Conservation (phyloP, 2,888 invertebrate genomes). For the Xestia ashworthii region DNA sequence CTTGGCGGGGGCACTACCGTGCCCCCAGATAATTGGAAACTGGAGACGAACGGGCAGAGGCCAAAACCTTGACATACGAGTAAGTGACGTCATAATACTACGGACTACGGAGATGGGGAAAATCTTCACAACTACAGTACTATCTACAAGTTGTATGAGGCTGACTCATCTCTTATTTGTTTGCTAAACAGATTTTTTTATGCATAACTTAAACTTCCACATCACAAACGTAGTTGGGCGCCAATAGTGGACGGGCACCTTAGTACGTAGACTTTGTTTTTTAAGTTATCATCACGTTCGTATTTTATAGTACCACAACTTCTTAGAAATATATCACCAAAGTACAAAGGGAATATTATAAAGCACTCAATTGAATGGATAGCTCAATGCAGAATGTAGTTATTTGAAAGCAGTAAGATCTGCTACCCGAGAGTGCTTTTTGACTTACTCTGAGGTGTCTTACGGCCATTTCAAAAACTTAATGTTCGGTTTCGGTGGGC, state of each 20-base stretch:
- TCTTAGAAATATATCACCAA: background rate
- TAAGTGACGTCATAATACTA: constrained; percentile 58
- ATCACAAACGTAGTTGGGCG: constrained; percentile 14
- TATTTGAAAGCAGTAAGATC: background rate
- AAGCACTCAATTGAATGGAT: constrained; percentile 1
- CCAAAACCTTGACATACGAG: constrained; percentile 42
- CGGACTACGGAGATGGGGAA: constrained; percentile 40
- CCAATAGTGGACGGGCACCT: background rate
- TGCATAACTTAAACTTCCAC: background rate
- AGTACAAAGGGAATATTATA: background rate
- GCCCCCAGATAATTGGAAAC: constrained; percentile 29
- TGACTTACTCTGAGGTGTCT: background rate
- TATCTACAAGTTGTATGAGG: constrained; percentile 33
- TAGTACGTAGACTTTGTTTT: no score
- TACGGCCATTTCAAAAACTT: no score
- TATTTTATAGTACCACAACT: background rate
- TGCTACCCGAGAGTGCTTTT: background rate
- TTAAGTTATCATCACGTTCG: background rate
- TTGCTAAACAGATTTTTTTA: constrained; percentile 9
- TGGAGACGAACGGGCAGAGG: constrained; percentile 32
- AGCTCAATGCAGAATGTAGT: background rate
- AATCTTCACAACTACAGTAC: constrained; percentile 34
- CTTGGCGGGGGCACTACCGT: no score
- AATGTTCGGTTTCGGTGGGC: no score
- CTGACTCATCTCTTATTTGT: constrained; percentile 31